phyloP scores from a whole-genome alignment of 2,888 invertebrate species.

The Carterocephalus palaemon region DNA sequence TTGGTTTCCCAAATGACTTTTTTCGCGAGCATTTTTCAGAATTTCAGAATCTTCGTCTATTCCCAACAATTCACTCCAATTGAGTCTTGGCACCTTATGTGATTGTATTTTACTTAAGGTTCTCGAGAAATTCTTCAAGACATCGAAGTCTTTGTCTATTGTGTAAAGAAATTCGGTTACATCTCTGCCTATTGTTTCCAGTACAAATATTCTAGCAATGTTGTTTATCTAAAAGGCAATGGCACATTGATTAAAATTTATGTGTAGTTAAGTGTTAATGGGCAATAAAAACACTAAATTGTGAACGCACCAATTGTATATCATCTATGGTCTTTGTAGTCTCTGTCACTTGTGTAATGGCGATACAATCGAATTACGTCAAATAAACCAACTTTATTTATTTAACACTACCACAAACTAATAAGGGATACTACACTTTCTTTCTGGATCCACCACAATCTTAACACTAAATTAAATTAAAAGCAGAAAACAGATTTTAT shows the following conservation, averaged over 20 bases:
- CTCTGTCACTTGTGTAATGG: too few species aligned
- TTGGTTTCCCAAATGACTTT: constrained; percentile 53
- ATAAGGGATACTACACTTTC: too few species aligned
- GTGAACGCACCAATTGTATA: too few species aligned
- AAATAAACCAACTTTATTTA: too few species aligned
- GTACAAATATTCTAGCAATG: constrained; percentile 66
- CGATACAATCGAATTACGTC: too few species aligned
- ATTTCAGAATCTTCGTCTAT: constrained; percentile 47
- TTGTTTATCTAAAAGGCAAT: constrained; percentile 57
- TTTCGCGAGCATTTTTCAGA: constrained; percentile 45
- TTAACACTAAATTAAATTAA: too few species aligned
- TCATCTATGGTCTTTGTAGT: too few species aligned
- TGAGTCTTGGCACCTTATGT: constrained; percentile 33
- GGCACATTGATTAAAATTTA: background rate
- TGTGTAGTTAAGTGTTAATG: background rate
- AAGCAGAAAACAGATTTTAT: too few species aligned
- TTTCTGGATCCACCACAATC: too few species aligned
- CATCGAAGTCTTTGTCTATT: constrained; percentile 54
- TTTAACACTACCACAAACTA: too few species aligned
- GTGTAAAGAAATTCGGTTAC: constrained; percentile 55
- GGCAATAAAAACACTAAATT: too few species aligned
- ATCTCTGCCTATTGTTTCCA: constrained; percentile 68
- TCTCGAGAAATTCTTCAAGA: constrained; percentile 53
- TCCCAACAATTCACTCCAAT: constrained; percentile 53
- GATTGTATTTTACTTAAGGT: constrained; percentile 41